A percentile compares a stretch with the other conserved stretches of the same genome.
These are phyloP conservation scores for Phorcus lineatus DNA, from an alignment of 2,888 invertebrate species.

Conservation along the genomic window DNA sequence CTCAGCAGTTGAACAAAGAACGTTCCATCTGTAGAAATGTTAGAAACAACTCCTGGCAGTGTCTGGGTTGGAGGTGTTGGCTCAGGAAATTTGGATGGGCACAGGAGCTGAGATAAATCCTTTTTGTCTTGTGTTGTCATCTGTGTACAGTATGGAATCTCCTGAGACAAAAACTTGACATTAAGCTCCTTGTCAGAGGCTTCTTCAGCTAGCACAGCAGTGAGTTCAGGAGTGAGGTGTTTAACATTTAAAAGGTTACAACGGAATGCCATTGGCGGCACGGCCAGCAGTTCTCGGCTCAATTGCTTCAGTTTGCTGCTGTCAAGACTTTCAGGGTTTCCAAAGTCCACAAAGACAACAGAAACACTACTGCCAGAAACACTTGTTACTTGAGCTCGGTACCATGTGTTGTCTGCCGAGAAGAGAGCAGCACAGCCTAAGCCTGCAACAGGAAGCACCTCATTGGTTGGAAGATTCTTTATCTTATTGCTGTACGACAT, in stretches of 20 bases:
- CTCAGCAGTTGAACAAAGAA: conserved; percentile 82
- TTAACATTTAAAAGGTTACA: conserved; percentile 61
- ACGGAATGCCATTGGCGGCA: conserved; percentile 63
- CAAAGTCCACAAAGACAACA: conserved; percentile 67
- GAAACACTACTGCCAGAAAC: conserved; percentile 35
- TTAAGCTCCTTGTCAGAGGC: conserved; percentile 32
- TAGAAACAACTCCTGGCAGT: conserved; percentile 33
- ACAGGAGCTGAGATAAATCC: conserved; percentile 30
- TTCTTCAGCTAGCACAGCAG: conserved; percentile 32
- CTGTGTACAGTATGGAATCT: conserved; percentile 25
- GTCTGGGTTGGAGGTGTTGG: conserved; percentile 12
- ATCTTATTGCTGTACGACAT: conserved; percentile 33
- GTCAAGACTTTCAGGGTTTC: conserved; percentile 49
- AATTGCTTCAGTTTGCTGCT: conserved; percentile 52
- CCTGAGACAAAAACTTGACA: conserved; percentile 20
- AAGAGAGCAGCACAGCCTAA: conserved; percentile 53
- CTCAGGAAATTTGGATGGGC: background rate
- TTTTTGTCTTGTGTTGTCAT: conserved; percentile 26
- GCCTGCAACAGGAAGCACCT: conserved; percentile 28
- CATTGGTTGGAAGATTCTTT: conserved; percentile 10
- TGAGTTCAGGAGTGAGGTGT: conserved; percentile 33
- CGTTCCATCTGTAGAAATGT: conserved; percentile 54
- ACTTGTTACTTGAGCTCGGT: conserved; percentile 56
- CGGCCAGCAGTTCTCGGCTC: conserved; percentile 54
- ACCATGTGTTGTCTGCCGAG: conserved; percentile 63